A percentile compares a stretch with the other conserved stretches of the same genome.
Evolutionary conservation across 2,797 vertebrate genomes (phyloP).

Genomic region (Threskiornis aethiopicus): DNA sequence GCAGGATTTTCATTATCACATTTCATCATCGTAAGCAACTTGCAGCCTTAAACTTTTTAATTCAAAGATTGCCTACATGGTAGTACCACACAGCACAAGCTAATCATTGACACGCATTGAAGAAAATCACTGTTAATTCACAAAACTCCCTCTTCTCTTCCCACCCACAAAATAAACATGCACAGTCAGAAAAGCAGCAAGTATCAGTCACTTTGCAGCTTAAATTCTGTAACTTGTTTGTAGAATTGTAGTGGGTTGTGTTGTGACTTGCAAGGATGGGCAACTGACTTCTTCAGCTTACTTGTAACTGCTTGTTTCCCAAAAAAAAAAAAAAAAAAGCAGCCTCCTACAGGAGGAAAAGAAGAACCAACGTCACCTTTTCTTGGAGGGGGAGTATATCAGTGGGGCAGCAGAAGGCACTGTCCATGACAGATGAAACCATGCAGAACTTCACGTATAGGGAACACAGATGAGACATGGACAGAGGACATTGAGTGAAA

Average conservation of each 20-base stretch:
- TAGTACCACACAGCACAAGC: background rate
- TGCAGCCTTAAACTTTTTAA: background rate
- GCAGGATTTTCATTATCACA: background rate
- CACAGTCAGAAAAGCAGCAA: background rate
- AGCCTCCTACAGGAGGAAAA: background rate
- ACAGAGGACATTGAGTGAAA: background rate
- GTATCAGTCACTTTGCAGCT: background rate
- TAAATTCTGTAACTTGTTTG: background rate
- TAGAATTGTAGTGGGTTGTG: background rate
- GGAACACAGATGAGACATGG: background rate
- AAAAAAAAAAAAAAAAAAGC: background rate
- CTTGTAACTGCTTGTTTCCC: background rate
- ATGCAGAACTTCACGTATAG: background rate
- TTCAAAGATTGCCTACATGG: background rate
- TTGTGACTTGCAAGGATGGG: background rate
- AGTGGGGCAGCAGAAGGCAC: background rate
- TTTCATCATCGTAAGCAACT: background rate
- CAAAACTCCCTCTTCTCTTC: background rate
- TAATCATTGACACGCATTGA: background rate
- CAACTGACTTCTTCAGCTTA: background rate
- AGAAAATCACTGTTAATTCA: background rate
- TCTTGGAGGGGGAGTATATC: background rate
- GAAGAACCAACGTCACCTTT: background rate
- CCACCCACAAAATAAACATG: background rate
- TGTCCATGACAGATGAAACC: background rate